These are phyloP conservation scores for Heliangelus exortis DNA, from an alignment of 2,797 vertebrate species.

Conservation along the genomic window DNA sequence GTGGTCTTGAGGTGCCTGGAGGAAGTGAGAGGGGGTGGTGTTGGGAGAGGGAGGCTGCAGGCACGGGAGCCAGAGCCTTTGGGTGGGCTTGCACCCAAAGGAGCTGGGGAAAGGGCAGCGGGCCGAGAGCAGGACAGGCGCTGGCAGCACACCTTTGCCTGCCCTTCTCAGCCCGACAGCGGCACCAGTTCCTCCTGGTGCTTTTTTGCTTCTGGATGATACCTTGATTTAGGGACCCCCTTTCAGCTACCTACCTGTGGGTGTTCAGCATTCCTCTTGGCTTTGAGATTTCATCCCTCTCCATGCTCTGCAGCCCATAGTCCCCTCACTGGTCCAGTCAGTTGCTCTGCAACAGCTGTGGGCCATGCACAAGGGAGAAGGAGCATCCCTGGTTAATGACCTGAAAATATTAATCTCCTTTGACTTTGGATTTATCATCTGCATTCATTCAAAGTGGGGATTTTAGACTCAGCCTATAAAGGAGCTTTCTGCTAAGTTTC, in stretches of 20 bases:
- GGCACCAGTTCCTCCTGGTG: rapidly evolving
- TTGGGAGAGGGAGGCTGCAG: no score
- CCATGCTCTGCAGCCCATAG: no score
- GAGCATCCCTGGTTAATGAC: background rate
- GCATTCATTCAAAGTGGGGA: background rate
- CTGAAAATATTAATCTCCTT: background rate
- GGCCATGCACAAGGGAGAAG: background rate
- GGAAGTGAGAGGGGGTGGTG: rapidly evolving
- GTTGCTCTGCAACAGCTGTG: background rate
- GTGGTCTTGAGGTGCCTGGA: no score
- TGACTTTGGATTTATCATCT: background rate
- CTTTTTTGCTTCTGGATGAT: rapidly evolving
- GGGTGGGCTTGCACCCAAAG: background rate
- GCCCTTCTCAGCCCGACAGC: background rate
- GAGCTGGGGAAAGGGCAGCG: background rate
- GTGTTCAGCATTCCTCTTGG: rapidly evolving
- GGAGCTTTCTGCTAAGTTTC: background rate
- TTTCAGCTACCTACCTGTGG: background rate
- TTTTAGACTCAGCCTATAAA: background rate
- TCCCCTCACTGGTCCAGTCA: rapidly evolving
- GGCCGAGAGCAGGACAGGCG: no score
- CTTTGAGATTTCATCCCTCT: background rate
- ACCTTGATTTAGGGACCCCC: rapidly evolving
- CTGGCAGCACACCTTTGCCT: no score
- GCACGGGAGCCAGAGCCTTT: background rate